These are phyloP conservation scores for Eublepharis macularius DNA, from an alignment of 2,113 vertebrate species.

Conservation along the genomic window DNA sequence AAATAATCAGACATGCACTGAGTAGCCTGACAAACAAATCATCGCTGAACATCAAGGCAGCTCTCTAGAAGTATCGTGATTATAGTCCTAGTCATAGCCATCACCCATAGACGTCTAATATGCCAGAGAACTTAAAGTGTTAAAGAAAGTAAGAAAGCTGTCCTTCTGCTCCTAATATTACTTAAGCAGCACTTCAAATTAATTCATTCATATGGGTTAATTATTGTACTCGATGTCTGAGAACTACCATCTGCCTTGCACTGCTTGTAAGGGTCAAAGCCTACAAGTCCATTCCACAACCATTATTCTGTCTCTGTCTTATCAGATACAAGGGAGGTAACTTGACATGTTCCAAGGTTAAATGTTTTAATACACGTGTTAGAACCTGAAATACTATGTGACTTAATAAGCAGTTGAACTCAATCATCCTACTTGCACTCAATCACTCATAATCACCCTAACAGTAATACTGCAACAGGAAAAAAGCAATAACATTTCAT, in stretches of 20 bases:
- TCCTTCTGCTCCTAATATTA: background rate
- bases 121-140: background rate
- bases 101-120: background rate
- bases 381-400: background rate
- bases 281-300: too few species aligned
- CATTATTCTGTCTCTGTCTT: too few species aligned
- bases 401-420: background rate
- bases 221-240: too few species aligned
- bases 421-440: background rate
- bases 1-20: fast-evolving
- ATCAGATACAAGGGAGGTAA: background rate
- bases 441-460: too few species aligned
- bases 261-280: too few species aligned
- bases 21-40: background rate
- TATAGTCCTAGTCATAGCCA: background rate
- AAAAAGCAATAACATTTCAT: background rate
- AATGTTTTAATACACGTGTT: background rate
- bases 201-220: too few species aligned
- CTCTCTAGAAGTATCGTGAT: background rate
- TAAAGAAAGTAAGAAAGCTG: fast-evolving
- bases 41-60: background rate
- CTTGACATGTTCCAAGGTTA: background rate
- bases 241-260: too few species aligned
- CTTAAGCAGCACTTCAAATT: too few species aligned
- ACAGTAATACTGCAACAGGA: background rate